These are phyloP conservation scores for Pseudochirops cupreus DNA, from an alignment of 2,797 vertebrate genomes.

Conservation along the genomic window DNA sequence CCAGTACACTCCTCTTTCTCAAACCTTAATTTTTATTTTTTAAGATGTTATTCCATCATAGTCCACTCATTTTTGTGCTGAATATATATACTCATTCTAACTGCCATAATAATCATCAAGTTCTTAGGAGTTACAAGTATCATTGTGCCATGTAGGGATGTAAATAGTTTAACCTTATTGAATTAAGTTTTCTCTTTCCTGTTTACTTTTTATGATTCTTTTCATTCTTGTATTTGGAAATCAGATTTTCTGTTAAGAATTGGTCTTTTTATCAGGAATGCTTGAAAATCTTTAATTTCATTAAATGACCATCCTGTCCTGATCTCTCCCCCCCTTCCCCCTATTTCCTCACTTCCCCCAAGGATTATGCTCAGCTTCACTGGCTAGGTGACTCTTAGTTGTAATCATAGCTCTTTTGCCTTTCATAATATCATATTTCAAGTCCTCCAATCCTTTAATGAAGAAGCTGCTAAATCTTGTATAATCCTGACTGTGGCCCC, in stretches of 20 bases:
- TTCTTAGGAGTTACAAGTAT: background rate
- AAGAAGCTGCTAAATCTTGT: background rate
- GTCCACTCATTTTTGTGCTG: background rate
- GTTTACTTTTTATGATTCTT: background rate
- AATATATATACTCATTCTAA: background rate
- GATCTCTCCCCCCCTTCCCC: too few relatives aligned
- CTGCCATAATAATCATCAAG: background rate
- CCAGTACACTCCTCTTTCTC: background rate
- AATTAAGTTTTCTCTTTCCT: background rate
- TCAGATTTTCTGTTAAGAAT: background rate
- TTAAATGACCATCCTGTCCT: background rate
- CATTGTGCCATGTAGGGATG: background rate
- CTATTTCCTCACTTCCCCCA: too few relatives aligned
- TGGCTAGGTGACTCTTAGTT: background rate
- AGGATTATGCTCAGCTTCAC: background rate
- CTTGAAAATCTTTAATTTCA: background rate
- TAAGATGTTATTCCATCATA: background rate
- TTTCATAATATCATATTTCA: background rate
- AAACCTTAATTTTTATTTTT: background rate
- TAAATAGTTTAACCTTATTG: background rate
- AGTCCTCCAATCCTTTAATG: background rate
- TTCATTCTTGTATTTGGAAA: background rate
- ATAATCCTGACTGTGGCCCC: background rate
- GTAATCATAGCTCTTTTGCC: background rate
- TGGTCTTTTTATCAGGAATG: background rate